Base-by-base conservation (phyloP, 2,888 invertebrate genomes). In the Drosophila prolongata region DNA sequence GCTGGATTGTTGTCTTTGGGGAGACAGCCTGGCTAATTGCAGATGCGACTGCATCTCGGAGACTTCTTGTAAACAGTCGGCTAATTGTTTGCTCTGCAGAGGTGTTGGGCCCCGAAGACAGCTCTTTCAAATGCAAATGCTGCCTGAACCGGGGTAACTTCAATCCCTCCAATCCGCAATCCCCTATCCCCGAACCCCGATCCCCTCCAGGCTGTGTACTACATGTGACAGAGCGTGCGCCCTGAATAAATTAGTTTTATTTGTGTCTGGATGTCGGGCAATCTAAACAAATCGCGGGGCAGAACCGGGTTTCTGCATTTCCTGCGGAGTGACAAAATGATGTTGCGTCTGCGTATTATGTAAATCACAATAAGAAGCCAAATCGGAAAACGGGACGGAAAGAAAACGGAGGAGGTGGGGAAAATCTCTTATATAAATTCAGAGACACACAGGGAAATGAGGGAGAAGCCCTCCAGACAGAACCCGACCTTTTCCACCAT, bases 61-160 rank as follows among this genome's bases (percentile, higher is more conserved):
- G 46, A 68, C 55, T 77, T 53, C 70, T 65, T 86, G 80, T 76
- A 86, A 88, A 80, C 78, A 83, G 84, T 50, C 56, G 64, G 66
- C 89, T 83, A 83, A 83, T 89, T 83, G 87, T 80, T 78, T 76
- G 80, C 52, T 38, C 65, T 59, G 65, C 49, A 46, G 50, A 80
- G 87, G 80, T 80, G 83, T 69, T 79, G 60, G 65, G 62, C 47
- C 68, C 64, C 44, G 38, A 69, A 72, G 75, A 79, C 76, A 81
- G 82, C 75, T 80, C 87, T 87, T 84, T 80, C 69, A 73, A 80
- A 89, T 83, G 83, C 87, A 83, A 83, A 89, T 83, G 64, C 49
- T 54, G 55, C 56, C 46, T 16, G 30, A 24, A 16, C n/a, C 37
- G 30, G 40, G 72, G 47, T 6, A 60, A 14, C 11, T 10, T 13